Base-by-base conservation (phyloP, 2,113 vertebrate species). In the Lophotis ruficrista region DNA sequence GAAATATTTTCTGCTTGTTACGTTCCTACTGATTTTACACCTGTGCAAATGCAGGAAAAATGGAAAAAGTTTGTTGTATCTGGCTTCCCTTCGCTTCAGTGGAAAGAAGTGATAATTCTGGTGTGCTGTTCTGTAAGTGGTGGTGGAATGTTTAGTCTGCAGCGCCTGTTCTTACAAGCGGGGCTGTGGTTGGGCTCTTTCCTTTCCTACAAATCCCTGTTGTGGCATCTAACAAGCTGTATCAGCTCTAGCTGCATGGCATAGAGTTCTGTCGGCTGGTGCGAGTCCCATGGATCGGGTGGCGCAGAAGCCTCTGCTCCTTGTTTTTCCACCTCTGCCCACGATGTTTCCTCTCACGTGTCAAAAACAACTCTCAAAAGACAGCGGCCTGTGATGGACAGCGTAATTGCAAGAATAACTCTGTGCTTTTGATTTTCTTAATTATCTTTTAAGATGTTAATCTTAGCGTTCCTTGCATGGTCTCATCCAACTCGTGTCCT, bases 141-240 rank as follows among this genome's bases (percentile, higher is more conserved):
- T 92, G 57, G 90, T 93, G 95, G 78, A 95, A 89, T 95, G 96
- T 96, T 97, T 96, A 97, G 95, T 97, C 96, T 98, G 87, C 86
- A 82, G 69, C 65, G 82, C 84, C 93, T 94, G 33, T 93, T 95
- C 96, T 90, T 94, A 56, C 91, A 91, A 82, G 83, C 45, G 76
- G 82, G 82, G 84, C 95, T 96, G 96, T 93, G 95, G 90, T 96
- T 89, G 16, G 51, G 38, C 58, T 65, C 61, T 73, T 62, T 47
- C 20, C 43, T 62, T 54, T 11, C 4, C 45, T 70, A 71, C 86
- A 71, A 35, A 89, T 87, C 75, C 47, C 38, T 38, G 18, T 94
- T 27, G 53, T 65, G 80, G 48, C 62, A 47, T 88, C 27, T 12
- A 13, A 20, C 21, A 15, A 4, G 58, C 28, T 22, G 43, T 33